Conservation (phyloP, 92 coral and sea anemone species). For the Parazoanthus swiftii region DNA sequence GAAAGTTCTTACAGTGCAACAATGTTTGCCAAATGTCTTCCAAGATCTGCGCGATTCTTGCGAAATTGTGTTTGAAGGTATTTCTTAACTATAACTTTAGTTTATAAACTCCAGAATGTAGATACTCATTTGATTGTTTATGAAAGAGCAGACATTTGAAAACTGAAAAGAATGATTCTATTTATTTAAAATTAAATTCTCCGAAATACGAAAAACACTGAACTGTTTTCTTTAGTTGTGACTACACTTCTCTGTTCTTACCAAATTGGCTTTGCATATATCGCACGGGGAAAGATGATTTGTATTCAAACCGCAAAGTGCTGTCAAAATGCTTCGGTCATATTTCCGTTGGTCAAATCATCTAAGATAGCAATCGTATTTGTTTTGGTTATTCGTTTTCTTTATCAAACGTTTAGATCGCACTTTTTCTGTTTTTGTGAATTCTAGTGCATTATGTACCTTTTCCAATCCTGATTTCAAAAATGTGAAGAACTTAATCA, state of each 20-base stretch:
- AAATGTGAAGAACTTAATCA: background rate
- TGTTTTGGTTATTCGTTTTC: background rate
- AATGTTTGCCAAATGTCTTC: background rate
- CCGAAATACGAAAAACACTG: background rate
- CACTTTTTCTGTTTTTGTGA: too few species aligned
- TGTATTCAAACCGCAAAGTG: background rate
- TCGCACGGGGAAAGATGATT: background rate
- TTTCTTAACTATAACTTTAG: background rate
- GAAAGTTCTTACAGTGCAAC: background rate
- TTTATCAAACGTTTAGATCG: background rate
- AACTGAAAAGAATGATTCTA: background rate
- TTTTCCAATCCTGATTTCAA: background rate
- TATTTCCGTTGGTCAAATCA: background rate
- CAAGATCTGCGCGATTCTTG: background rate
- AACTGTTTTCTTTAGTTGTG: background rate
- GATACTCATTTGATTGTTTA: background rate
- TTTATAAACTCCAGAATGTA: background rate
- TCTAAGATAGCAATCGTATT: background rate
- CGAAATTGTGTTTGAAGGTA: background rate
- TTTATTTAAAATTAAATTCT: constrained; percentile 11
- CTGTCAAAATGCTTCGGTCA: background rate
- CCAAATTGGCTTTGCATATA: background rate
- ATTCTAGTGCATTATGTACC: background rate
- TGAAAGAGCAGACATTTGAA: background rate
- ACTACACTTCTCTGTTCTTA: background rate